These are phyloP conservation scores for Montipora capricornis DNA, from an alignment of 64 coral and sea anemone genomes.

Conservation along the genomic window DNA sequence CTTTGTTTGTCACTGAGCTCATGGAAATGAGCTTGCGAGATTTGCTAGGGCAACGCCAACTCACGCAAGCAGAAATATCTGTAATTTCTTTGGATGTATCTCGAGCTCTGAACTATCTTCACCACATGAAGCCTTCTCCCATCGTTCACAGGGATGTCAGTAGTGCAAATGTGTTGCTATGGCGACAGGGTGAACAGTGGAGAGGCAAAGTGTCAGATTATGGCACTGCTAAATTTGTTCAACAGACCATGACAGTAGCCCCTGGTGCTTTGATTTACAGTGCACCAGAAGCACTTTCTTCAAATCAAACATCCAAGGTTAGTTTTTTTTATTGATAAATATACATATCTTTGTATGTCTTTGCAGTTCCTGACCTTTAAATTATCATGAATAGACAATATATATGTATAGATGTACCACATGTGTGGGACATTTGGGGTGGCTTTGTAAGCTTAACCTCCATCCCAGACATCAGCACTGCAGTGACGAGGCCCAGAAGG, in stretches of 20 bases:
- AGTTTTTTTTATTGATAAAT: background rate
- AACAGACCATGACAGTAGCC: background rate
- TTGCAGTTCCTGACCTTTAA: too few relatives aligned
- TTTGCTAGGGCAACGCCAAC: background rate
- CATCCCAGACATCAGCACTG: too few relatives aligned
- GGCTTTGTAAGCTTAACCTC: too few relatives aligned
- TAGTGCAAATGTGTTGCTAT: constrained; percentile 59
- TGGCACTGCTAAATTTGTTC: constrained; percentile 21
- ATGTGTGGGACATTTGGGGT: too few relatives aligned
- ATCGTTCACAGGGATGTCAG: constrained; percentile 52
- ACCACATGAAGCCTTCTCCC: background rate
- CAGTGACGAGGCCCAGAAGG: too few relatives aligned
- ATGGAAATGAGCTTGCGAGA: background rate
- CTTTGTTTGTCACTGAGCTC: background rate
- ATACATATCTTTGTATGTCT: too few relatives aligned
- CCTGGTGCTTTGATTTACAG: background rate
- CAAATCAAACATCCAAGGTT: background rate
- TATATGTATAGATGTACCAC: too few relatives aligned
- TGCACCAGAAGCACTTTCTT: constrained; percentile 33
- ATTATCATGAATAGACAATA: too few relatives aligned
- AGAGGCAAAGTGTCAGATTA: constrained; percentile 60
- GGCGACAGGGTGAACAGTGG: constrained; percentile 16
- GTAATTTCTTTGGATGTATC: constrained; percentile 30
- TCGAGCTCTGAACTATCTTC: constrained; percentile 41
- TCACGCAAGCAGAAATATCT: background rate